Evolutionary conservation across 1,140 invertebrate species (phyloP).

Genomic region (Aphelinus certus): DNA sequence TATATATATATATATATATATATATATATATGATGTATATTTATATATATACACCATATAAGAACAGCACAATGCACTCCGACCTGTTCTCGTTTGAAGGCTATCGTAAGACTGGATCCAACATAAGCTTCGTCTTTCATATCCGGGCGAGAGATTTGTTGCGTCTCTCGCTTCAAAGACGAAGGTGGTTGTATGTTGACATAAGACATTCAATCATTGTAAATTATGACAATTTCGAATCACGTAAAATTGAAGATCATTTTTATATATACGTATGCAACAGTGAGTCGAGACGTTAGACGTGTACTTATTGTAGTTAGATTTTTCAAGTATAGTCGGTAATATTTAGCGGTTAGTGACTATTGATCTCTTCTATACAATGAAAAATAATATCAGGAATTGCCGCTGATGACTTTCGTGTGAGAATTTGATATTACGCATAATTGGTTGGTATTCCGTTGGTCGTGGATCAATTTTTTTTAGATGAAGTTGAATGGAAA

Average conservation of each 20-base stretch:
- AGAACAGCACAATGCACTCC: slow-evolving; percentile 17
- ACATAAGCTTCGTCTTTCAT: slow-evolving; percentile 22
- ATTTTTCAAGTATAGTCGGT: slow-evolving; percentile 9
- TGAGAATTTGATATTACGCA: background rate
- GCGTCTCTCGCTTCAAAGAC: background rate
- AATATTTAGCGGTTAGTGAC: background rate
- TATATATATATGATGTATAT: background rate
- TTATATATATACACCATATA: too few relatives aligned
- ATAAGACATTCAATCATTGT: slow-evolving; percentile 10
- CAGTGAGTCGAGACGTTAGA: too few relatives aligned
- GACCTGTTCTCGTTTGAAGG: slow-evolving; percentile 15
- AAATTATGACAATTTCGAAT: background rate
- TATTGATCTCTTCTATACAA: too few relatives aligned
- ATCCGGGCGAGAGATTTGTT: background rate
- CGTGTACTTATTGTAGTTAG: background rate
- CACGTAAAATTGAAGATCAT: too few relatives aligned
- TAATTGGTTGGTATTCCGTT: too few relatives aligned
- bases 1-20: background rate
- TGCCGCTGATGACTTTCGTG: too few relatives aligned
- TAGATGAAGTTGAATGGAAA: too few relatives aligned
- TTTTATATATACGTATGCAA: too few relatives aligned
- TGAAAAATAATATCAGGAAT: too few relatives aligned
- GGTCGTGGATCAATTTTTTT: too few relatives aligned
- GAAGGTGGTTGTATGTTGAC: background rate
- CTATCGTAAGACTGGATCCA: slow-evolving; percentile 18